Percentiles rank a stretch among this genome's conserved stretches.
phyloP scores from a whole-genome alignment of 2,797 vertebrate species.

The Gadopsis bispinosus region DNA sequence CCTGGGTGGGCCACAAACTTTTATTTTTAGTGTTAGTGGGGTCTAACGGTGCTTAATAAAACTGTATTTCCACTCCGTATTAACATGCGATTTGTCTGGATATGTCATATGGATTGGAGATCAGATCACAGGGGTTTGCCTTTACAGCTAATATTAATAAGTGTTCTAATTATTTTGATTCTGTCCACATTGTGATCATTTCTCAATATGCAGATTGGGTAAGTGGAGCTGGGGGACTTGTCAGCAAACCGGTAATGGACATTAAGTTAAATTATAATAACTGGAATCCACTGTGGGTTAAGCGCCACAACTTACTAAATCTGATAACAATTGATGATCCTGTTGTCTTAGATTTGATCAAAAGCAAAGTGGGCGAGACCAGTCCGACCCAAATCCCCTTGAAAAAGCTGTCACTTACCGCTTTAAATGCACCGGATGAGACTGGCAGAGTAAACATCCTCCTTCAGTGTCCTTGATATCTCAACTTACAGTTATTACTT shows the following conservation, averaged over 20 bases:
- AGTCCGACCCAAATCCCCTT: neutral
- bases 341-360: neutral
- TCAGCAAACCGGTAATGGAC: neutral
- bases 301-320: neutral
- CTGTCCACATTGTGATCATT: slow-evolving; percentile 2
- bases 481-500: too few species aligned
- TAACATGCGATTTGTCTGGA: neutral
- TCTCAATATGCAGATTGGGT: neutral
- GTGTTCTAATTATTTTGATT: neutral
- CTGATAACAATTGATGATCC: neutral
- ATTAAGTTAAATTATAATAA: neutral
- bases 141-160: neutral
- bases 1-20: too few species aligned
- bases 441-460: neutral
- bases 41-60: neutral
- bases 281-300: neutral
- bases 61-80: neutral
- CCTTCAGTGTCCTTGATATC: too few species aligned
- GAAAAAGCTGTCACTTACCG: neutral
- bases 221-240: neutral
- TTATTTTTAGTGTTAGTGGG: too few species aligned
- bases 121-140: neutral
- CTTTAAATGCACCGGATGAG: neutral
- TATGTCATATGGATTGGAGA: neutral
- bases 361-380: neutral